phyloP scores from a whole-genome alignment of 2,888 invertebrate species.

The Oligia strigilis region DNA sequence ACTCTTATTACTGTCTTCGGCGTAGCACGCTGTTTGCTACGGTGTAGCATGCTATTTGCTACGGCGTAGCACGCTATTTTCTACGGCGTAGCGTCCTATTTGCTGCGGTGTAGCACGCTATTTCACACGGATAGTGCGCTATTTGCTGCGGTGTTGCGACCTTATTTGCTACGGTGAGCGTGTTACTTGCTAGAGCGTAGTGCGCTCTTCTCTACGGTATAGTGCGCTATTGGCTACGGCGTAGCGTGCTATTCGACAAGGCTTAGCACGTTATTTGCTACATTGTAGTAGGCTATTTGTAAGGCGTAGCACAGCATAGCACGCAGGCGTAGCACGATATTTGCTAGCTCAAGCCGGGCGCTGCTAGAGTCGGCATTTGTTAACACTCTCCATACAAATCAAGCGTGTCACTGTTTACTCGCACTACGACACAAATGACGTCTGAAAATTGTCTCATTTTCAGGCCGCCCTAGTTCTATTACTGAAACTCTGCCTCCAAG shows the following conservation, averaged over 20 bases:
- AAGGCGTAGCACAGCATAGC: too few relatives aligned
- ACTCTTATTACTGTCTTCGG: background rate
- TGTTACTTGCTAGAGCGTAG: background rate
- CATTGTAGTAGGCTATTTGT: too few relatives aligned
- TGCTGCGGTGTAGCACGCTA: too few relatives aligned
- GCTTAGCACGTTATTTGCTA: too few relatives aligned
- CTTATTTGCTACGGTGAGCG: background rate
- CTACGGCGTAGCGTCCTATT: too few relatives aligned
- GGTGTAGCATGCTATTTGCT: background rate
- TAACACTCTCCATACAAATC: too few relatives aligned
- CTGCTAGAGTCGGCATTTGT: background rate
- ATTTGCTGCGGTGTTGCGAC: too few relatives aligned
- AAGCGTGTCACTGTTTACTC: too few relatives aligned
- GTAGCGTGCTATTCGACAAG: background rate
- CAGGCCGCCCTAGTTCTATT: constrained; percentile 72
- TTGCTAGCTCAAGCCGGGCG: too few relatives aligned
- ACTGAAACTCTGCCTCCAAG: constrained; percentile 66
- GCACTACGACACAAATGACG: too few relatives aligned
- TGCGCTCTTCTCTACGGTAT: background rate
- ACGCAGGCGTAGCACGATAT: too few relatives aligned
- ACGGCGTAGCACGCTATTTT: background rate
- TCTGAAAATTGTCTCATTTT: background rate
- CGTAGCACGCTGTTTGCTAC: background rate
- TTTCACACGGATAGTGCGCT: too few relatives aligned
- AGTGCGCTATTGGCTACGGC: background rate